These are phyloP conservation scores for Mimachlamys varia DNA, from an alignment of 2,888 invertebrate species.

Conservation along the genomic window DNA sequence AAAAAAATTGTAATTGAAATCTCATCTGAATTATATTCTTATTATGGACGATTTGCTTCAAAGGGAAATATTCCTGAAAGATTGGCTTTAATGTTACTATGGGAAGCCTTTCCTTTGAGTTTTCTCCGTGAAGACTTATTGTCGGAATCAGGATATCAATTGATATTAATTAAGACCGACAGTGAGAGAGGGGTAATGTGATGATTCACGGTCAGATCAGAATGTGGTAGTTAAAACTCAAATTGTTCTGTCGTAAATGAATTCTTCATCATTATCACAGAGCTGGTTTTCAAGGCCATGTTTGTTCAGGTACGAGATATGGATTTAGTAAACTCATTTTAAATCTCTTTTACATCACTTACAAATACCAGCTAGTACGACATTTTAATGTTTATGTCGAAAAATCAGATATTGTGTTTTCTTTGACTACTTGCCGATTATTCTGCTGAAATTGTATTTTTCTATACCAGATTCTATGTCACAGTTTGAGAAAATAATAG, in stretches of 20 bases:
- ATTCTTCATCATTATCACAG: not conserved
- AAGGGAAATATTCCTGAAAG: not conserved
- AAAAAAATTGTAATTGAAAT: not conserved
- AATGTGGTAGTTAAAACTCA: not conserved
- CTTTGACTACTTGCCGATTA: no score
- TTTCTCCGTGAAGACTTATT: not conserved
- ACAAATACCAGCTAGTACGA: no score
- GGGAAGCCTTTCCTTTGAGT: not conserved
- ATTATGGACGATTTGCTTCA: not conserved
- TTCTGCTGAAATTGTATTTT: no score
- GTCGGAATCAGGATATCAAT: not conserved
- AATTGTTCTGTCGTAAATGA: conserved; percentile 18
- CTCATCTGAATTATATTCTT: not conserved
- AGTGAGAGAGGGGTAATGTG: not conserved
- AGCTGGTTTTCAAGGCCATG: not conserved
- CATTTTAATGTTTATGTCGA: no score
- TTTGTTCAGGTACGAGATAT: not conserved
- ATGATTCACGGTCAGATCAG: not conserved
- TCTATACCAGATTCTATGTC: no score
- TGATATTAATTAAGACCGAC: not conserved
- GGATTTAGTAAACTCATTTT: not conserved
- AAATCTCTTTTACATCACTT: not conserved
- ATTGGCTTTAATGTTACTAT: not conserved
- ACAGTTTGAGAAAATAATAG: no score
- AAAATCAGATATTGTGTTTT: no score